A percentile compares a stretch with the other conserved stretches of the same genome.
Conservation (phyloP, 2,888 invertebrate species). For the Drymonia ruficornis region DNA sequence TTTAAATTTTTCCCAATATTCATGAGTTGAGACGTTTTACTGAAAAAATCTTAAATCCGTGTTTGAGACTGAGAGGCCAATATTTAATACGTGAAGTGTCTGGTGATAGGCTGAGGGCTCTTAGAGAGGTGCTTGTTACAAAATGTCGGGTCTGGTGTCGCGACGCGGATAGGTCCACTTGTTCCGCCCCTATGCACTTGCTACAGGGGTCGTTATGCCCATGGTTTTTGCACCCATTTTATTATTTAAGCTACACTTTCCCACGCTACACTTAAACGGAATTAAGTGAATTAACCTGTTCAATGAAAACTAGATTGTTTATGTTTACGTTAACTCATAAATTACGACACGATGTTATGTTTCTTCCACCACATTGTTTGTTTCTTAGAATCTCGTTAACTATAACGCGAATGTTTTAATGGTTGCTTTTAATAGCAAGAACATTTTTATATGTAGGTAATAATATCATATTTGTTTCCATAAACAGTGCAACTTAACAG, state of each 20-base stretch:
- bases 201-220: conserved; percentile 66
- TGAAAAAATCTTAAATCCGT: too few relatives aligned
- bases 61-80: not conserved
- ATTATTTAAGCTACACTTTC: conserved; percentile 64
- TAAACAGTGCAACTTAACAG: not conserved
- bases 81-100: not conserved
- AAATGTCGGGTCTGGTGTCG: conserved; percentile 3
- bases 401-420: conserved; percentile 10
- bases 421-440: not conserved
- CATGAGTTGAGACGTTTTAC: too few relatives aligned
- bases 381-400: conserved; percentile 26
- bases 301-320: conserved; percentile 53
- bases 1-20: too few relatives aligned
- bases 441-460: too few relatives aligned
- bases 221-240: conserved; percentile 77
- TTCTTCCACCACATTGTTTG: conserved; percentile 26
- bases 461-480: too few relatives aligned
- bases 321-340: conserved; percentile 36
- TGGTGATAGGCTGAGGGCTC: conserved; percentile 1
- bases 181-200: conserved; percentile 84
- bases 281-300: conserved; percentile 64
- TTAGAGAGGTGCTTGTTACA: not conserved
- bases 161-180: conserved; percentile 63
- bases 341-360: conserved; percentile 25
- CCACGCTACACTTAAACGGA: conserved; percentile 67